Base-by-base conservation (phyloP, 2,888 invertebrate genomes). In the Rhodophaea formosa region DNA sequence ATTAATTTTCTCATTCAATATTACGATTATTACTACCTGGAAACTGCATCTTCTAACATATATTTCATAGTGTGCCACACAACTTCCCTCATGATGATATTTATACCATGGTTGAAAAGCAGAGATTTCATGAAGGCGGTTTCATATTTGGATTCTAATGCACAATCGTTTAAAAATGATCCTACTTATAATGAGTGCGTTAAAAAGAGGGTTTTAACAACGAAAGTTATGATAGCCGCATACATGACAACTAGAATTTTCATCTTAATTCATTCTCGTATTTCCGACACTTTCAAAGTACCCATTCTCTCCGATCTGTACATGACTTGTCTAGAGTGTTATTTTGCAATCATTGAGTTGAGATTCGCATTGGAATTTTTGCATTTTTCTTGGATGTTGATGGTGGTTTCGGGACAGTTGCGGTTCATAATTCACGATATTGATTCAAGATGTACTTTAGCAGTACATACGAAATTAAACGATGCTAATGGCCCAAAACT, bases 291-390 rank as follows among this genome's bases (percentile, higher is more conserved):
- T 14, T 49, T 29, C 2, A 30, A 49, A 30, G 6, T 49, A 0
- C 23, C 49, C 3, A 14, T 30, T 1, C 23, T 30, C n/a, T 49
- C 14, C 7, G 32, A 35, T 16, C 12, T 14, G 39, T 46, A 46
- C 46, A 35, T 52, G 17, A 12, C 10, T 17, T 52, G 35, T 17
- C 3, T 52, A 16, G 35, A 52, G 15, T 14, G 35, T 10, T 32
- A 35, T 17, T 17, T 52, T 7, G 12, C 16, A 8, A 12, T 39
- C 12, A 10, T 5, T 8, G n/a, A 52, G 1, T 54, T 68, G n/a
- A 67, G 73, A 3, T 75, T 68, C 6, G 51, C 67, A 1, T 17
- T 32, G 7, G 29, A 55, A 46, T 46, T 23, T 29, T n/a, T 46
- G 23, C 46, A 46, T 23, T 46, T n/a, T 23, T 23, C 16, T 23